Evolutionary conservation across 2,113 vertebrate genomes (phyloP).

Genomic region (Panthera uncia): DNA sequence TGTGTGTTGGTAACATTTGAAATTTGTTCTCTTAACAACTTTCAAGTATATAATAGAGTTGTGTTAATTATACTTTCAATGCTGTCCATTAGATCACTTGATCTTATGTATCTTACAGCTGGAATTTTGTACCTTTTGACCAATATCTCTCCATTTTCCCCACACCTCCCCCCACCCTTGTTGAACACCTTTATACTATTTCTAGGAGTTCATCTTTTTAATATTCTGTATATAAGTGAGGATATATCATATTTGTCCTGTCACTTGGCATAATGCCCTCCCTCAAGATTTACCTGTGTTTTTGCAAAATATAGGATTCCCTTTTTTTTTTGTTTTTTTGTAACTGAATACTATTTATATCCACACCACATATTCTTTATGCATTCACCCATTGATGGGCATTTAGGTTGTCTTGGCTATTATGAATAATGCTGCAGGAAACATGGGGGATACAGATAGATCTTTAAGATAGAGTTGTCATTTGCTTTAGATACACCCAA

Average conservation of each 20-base stretch:
- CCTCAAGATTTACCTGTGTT: background rate
- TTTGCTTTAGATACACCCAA: background rate
- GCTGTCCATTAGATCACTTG: background rate
- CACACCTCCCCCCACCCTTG: background rate
- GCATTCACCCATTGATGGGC: background rate
- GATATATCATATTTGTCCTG: background rate
- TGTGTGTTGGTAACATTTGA: background rate
- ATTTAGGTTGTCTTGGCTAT: background rate
- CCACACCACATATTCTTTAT: background rate
- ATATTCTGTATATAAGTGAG: background rate
- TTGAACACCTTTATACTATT: background rate
- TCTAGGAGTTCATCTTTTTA: background rate
- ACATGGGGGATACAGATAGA: background rate
- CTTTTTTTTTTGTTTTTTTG: background rate
- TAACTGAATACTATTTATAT: background rate
- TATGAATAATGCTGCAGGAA: background rate
- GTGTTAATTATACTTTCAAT: background rate
- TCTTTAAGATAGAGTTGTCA: background rate
- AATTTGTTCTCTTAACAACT: background rate
- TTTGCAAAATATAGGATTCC: background rate
- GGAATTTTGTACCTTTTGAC: background rate
- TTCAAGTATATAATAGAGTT: background rate
- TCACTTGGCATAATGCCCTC: background rate
- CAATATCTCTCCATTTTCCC: background rate
- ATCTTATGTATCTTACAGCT: background rate